Base-by-base conservation (phyloP, 1,140 invertebrate genomes). In the Adoxophyes honmai region DNA sequence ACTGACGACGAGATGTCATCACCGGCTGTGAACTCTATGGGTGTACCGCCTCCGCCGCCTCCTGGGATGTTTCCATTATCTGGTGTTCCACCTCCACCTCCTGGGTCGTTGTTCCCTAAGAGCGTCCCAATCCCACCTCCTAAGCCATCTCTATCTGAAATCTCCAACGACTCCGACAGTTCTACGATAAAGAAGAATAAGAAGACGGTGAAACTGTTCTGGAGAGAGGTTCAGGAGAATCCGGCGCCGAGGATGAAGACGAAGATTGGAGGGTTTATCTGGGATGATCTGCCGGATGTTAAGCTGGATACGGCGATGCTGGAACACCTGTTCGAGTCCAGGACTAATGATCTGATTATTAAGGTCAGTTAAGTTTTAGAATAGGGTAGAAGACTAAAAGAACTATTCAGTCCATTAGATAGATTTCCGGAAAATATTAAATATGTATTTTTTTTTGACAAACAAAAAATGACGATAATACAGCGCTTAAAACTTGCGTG, bases 131-230 rank as follows among this genome's bases (percentile, higher is more conserved):
- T 81, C 55, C 89, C 91, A 2, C 90, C 90, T 0, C 90, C 91
- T 7, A 68, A 61, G 54, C 64, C 66, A 14, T 59, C 76, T 0
- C 51, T 67, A 6, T 64, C 73, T 0, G 85, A 89, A 52, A 61
- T 63, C 1, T 75, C 60, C 65, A 67, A 87, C 39, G 73, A 79
- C 42, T 77, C 70, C 11, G 77, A 78, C 11, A 90, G 82, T 8
- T 90, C 75, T 6, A 79, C 80, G 2, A 90, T 92, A 13, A 95
- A 95, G 75, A 98, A 98, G 81, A 97, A 93, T 70, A 99, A 98
- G 83, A 99, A 99, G 86, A 99, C 98, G n/a, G 95, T 99, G 3
- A 99, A 99, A 90, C 90, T 99, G n/a, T 99, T 99, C 85, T 99
- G 98, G 98, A 96, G 96, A 80, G 97, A 99, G 89, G 94, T 97